These are phyloP conservation scores for Ptilonorhynchus violaceus DNA, from an alignment of 2,113 vertebrate species.

Conservation along the genomic window DNA sequence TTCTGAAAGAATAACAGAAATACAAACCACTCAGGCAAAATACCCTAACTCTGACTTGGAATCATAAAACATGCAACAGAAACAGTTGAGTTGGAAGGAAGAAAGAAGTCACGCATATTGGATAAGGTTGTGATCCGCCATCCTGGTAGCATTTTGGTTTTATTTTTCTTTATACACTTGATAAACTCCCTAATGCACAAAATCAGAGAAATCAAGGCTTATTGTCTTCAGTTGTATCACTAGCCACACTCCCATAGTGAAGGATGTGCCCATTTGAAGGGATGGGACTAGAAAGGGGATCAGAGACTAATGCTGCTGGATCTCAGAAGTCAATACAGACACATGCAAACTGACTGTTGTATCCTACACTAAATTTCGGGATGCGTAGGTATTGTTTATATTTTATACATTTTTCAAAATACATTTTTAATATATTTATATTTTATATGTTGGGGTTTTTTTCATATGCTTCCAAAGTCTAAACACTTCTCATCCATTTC, in stretches of 20 bases:
- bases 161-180: background rate
- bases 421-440: background rate
- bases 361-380: background rate
- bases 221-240: background rate
- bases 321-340: background rate
- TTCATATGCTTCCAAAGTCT: background rate
- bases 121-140: background rate
- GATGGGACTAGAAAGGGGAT: background rate
- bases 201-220: background rate
- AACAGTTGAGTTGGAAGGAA: background rate
- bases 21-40: background rate
- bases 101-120: background rate
- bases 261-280: accelerated
- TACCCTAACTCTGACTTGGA: background rate
- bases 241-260: background rate
- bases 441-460: background rate
- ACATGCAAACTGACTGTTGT: background rate
- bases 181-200: background rate
- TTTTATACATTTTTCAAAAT: background rate
- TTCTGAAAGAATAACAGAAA: background rate
- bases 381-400: background rate
- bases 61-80: background rate
- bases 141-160: background rate
- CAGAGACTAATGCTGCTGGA: background rate
- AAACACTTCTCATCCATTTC: background rate